phyloP scores from a whole-genome alignment of 2,888 invertebrate genomes.

The Oscheius sp. region DNA sequence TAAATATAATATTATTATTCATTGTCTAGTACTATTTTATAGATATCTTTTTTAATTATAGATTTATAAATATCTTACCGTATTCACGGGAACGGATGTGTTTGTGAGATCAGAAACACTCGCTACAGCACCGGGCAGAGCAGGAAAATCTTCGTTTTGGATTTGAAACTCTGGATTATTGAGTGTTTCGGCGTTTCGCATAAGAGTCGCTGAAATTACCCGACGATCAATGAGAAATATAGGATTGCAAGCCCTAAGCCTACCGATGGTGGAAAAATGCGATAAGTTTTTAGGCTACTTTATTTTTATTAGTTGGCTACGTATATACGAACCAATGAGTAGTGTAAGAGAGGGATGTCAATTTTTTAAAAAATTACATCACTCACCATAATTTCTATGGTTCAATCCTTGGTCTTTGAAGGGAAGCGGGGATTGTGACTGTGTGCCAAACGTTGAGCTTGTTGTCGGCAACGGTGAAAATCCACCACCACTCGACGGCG shows the following conservation, averaged over 20 bases:
- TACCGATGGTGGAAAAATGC: no score
- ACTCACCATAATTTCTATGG: slow-evolving; percentile 52
- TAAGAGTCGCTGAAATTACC: slow-evolving; percentile 60
- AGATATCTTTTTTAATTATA: background rate
- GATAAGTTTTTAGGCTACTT: no score
- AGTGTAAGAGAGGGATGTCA: background rate
- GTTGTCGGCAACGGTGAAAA: slow-evolving; percentile 59
- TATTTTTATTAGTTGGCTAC: no score
- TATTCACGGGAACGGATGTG: background rate
- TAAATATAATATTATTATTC: no score
- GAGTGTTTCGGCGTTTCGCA: slow-evolving; percentile 54
- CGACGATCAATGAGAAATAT: no score
- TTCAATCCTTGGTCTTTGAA: slow-evolving; percentile 35
- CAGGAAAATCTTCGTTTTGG: slow-evolving; percentile 99
- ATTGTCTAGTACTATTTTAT: background rate
- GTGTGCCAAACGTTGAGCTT: slow-evolving; percentile 37
- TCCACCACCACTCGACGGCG: slow-evolving; percentile 52
- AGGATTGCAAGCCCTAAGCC: no score
- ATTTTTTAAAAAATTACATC: background rate
- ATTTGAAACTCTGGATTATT: slow-evolving; percentile 76
- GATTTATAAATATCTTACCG: background rate
- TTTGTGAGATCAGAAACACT: slow-evolving; percentile 12
- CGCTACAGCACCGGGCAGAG: slow-evolving; percentile 82
- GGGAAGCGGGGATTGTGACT: slow-evolving; percentile 52
- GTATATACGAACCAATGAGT: no score